These are phyloP conservation scores for Mastacembelus armatus DNA, from an alignment of 2,797 vertebrate species.

Conservation along the genomic window DNA sequence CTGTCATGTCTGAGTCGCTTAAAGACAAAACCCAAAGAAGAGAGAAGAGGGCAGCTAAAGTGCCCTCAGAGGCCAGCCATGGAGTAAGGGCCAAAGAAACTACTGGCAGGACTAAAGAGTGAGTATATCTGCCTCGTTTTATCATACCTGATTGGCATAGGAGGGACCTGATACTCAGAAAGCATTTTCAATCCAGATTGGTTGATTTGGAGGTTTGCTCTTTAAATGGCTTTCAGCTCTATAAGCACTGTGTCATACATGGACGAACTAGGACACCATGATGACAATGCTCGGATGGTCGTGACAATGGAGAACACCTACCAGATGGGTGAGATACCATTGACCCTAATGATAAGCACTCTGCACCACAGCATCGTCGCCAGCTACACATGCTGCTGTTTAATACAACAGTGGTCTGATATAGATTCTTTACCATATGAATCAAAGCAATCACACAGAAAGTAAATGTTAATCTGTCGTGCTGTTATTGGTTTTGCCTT, in stretches of 20 bases:
- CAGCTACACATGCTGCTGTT: neutral
- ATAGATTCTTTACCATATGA: neutral
- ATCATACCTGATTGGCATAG: too few relatives aligned
- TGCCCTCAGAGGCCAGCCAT: constrained; percentile 79
- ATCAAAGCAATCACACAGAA: neutral
- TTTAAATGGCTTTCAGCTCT: constrained; percentile 73
- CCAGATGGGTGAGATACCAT: constrained; percentile 76
- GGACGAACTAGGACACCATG: constrained; percentile 84
- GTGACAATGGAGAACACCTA: constrained; percentile 88
- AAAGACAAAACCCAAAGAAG: constrained; percentile 77
- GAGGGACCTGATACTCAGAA: too few relatives aligned
- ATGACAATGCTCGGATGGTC: constrained; percentile 72
- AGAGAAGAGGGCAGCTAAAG: constrained; percentile 80
- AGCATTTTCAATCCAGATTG: neutral
- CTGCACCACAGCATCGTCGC: neutral
- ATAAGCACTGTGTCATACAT: constrained; percentile 82
- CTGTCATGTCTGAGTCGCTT: constrained; percentile 78
- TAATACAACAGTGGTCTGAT: neutral
- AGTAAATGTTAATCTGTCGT: neutral
- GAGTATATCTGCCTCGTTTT: too few relatives aligned
- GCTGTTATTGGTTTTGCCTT: constrained; percentile 15
- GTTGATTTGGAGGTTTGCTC: neutral
- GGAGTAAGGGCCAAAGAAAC: constrained; percentile 78
- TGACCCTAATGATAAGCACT: neutral
- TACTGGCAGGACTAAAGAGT: constrained; percentile 83